A percentile compares a stretch with the other conserved stretches of the same genome.
phyloP scores from a whole-genome alignment of 2,797 vertebrate genomes.

The Anisognathus igniventris region DNA sequence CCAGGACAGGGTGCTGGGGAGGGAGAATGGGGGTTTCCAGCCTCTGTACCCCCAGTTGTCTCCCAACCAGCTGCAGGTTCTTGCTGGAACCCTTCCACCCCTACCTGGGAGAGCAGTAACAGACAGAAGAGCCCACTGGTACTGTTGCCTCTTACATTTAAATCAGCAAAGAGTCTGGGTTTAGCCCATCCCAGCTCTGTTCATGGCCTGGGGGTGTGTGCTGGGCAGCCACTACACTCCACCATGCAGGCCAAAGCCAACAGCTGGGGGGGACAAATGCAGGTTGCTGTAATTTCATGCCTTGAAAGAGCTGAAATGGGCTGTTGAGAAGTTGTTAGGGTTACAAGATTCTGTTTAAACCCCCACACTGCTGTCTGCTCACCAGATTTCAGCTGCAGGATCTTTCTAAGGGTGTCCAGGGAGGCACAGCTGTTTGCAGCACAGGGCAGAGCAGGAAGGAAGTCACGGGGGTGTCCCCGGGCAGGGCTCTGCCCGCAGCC shows the following conservation, averaged over 20 bases:
- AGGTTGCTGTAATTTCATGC: not conserved
- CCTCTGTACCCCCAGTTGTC: not conserved
- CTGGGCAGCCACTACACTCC: accelerated
- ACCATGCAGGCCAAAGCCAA: not conserved
- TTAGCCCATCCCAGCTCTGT: not conserved
- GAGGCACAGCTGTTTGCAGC: not conserved
- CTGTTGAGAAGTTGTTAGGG: not conserved
- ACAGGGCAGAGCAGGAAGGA: not conserved
- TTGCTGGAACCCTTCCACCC: not conserved
- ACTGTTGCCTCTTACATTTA: not conserved
- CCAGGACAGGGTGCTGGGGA: not conserved
- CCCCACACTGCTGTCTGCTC: not conserved
- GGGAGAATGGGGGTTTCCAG: accelerated
- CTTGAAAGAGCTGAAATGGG: not conserved
- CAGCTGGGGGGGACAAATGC: accelerated
- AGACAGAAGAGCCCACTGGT: accelerated
- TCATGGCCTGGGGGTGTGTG: accelerated
- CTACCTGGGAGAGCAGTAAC: not conserved
- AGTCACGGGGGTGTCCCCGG: not conserved
- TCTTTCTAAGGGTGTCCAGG: not conserved
- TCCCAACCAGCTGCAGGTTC: not conserved
- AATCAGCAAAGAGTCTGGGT: not conserved
- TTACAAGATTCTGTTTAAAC: not conserved
- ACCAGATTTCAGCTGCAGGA: not conserved
- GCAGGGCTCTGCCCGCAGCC: not conserved